Base-by-base conservation (phyloP, 2,797 vertebrate species). In the Merluccius polli region DNA sequence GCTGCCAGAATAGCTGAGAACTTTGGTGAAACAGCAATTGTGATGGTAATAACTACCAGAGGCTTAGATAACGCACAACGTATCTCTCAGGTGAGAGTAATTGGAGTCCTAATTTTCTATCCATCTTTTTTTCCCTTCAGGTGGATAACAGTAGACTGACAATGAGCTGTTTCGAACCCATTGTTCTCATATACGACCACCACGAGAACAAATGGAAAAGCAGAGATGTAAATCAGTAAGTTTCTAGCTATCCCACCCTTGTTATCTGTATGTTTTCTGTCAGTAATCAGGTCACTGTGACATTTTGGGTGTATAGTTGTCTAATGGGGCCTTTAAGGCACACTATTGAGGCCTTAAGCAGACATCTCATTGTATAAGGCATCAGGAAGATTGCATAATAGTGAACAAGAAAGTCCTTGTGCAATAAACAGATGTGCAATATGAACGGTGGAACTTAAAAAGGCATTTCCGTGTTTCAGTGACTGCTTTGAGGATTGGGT, bases 181-280 rank as follows among this genome's bases (percentile, higher is more conserved):
- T 96, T 15, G 94, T 99, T 77, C 90, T 94, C 0, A 95, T 99
- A 71, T 98, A 96, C 0, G 97, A 99, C 85, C 96, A 97, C 77
- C 96, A 96, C 0, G 98, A 99, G 87, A 97, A 96, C 91, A 95
- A 96, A 81, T 99, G 98, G 98, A 96, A 95, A 88, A 94, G 92
- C 94, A 94, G 94, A 91, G 97, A 98, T 82, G 93, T 95, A 0
- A 97, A 95, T 27, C 44, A 83, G 98, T 99, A 93, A 97, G 97
- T 96, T 35, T 80, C 16, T 75, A 3, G 52, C 13, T 70, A 31
- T 69, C 21, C 9, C 6, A 52, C 48, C 48, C n/a, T 59, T 59
- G 21, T 10, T 59, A n/a, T 59, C 52, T 21, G 21, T 38, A 21
- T 24, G 24, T 27, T 24, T 63, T 65, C 18, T 59, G 21, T 59